Base-by-base conservation (phyloP, 2,797 vertebrate genomes). In the Tarsius wallacei region DNA sequence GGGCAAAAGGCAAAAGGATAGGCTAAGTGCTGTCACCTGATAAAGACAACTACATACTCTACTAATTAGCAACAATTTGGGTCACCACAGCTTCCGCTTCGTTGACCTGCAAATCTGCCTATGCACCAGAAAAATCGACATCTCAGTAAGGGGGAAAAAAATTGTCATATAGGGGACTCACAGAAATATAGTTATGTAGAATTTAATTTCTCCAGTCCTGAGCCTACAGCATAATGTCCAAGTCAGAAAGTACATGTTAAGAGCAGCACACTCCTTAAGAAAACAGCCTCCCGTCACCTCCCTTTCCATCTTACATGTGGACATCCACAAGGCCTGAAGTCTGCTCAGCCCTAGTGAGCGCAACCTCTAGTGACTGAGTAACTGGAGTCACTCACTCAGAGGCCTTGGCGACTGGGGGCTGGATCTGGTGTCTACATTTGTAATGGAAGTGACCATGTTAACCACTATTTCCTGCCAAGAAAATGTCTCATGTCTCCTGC, bases 381-480 rank as follows among this genome's bases (percentile, higher is more conserved):
- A 53, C 22, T 31, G 73, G 22, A 0, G 70, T 8, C 51, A 61
- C 68, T 36, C 31, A 0, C 68, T 36, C 31, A 0, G 1, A 81
- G 76, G 59, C 5, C 51, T 49, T 71, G 33, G 16, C 12, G 47
- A 87, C 82, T 9, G 1, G 0, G 2, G 2, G 1, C 3, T 9
- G 14, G 42, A 73, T 5, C 76, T 77, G 90, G 77, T 80, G 49
- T 1, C 9, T 7, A 9, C 19, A 8, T 96, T n/a, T 73, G 87
- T 95, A 93, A 93, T 49, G 71, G 33, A 82, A 96, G 59, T 21
- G 19, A 66, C 28, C 1, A 36, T 83, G 49, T 84, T 89, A 94
- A 93, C 3, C 63, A 53, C 3, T 28, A 51, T 24, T 88, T 96
- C n/a, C 71, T 88, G 53, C 80, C 24, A 93, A 2, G 33, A 91